Conservation (phyloP, 2,113 vertebrate species). For the Nyctereutes procyonoides region DNA sequence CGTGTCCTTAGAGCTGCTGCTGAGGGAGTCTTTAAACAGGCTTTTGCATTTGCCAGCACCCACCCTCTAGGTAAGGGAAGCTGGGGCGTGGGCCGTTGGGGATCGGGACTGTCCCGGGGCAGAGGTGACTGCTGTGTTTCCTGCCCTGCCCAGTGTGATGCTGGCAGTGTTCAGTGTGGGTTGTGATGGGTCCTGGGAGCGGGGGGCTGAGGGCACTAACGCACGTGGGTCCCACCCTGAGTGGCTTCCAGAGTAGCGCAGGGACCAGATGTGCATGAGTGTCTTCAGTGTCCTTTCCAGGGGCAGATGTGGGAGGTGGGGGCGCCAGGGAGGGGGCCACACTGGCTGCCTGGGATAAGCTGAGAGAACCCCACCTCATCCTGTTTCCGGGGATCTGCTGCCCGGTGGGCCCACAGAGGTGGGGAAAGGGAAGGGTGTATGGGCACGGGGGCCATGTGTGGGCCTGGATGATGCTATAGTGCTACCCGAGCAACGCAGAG, state of each 20-base stretch:
- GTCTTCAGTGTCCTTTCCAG: neutral
- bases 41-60: too few relatives aligned
- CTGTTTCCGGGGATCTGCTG: neutral
- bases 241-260: neutral
- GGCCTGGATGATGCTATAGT: neutral
- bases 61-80: neutral
- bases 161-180: neutral
- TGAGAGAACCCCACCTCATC: neutral
- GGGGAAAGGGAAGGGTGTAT: neutral
- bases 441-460: neutral
- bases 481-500: neutral
- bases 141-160: neutral
- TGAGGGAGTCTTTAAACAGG: neutral
- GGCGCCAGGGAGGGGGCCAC: neutral
- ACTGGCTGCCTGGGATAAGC: neutral
- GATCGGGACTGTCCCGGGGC: accelerated
- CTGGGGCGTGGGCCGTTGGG: neutral
- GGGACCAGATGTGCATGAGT: neutral
- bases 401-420: neutral
- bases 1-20: neutral
- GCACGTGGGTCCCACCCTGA: accelerated
- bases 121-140: neutral
- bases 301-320: neutral
- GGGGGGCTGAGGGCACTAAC: neutral
- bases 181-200: too few relatives aligned